Conservation (phyloP, 2,113 vertebrate species). For the Poeciliopsis retropinna region DNA sequence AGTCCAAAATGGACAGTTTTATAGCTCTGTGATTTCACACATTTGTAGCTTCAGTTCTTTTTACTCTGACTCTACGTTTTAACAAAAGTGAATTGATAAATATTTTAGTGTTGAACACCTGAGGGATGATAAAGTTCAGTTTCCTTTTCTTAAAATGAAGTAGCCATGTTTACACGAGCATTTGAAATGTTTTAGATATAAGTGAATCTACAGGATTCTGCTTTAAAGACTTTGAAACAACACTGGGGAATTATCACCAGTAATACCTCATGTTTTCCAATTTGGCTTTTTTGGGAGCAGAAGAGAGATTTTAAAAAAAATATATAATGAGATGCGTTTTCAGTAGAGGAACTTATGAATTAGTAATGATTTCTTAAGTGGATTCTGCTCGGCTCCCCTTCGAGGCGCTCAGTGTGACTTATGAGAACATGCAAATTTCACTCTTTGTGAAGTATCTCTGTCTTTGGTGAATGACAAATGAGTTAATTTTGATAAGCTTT, state of each 20-base stretch:
- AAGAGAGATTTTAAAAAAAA: conserved; percentile 30
- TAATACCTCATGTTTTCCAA: conserved; percentile 30
- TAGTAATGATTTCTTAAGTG: conserved; percentile 70
- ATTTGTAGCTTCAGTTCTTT: too few species aligned
- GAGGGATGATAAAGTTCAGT: too few species aligned
- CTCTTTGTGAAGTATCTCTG: conserved; percentile 34
- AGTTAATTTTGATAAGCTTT: conserved; percentile 49
- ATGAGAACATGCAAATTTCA: conserved; percentile 70
- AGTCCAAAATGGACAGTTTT: too few species aligned
- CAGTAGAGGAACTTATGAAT: conserved; percentile 61
- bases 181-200: background rate
- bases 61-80: too few species aligned
- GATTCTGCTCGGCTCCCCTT: conserved; percentile 63
- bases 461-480: conserved; percentile 57
- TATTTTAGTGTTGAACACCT: too few species aligned
- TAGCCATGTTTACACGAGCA: too few species aligned
- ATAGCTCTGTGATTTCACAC: too few species aligned
- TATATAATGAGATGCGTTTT: conserved; percentile 60
- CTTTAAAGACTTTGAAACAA: conserved; percentile 1
- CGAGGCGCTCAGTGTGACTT: conserved; percentile 51
- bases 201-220: background rate
- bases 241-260: conserved; percentile 14
- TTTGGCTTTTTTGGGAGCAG: conserved; percentile 37
- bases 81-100: too few species aligned
- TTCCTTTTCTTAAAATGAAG: too few species aligned